Evolutionary conservation across 2,797 vertebrate species (phyloP).

Genomic region (Leptodactylus fallax): DNA sequence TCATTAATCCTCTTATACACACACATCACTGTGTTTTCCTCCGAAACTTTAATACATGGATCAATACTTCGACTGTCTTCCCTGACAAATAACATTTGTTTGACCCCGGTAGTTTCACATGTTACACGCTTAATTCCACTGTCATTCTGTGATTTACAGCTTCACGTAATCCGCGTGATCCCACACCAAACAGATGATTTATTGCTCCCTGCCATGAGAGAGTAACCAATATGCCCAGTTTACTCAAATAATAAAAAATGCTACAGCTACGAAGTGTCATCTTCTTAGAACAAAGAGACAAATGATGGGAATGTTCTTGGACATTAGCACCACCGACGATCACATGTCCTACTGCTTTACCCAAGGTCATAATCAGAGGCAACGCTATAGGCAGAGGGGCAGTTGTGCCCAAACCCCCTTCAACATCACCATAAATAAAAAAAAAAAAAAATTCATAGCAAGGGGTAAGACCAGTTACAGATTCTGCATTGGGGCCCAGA

Average conservation of each 20-base stretch:
- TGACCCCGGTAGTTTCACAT: constrained; percentile 8
- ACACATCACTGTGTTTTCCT: background rate
- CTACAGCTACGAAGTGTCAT: background rate
- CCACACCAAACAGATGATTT: constrained; percentile 22
- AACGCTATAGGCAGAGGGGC: background rate
- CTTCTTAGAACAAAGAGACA: background rate
- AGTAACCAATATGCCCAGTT: background rate
- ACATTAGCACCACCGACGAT: background rate
- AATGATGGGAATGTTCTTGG: too few relatives aligned
- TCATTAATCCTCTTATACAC: constrained; percentile 9
- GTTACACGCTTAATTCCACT: background rate
- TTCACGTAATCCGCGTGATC: constrained; percentile 30
- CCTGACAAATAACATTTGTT: constrained; percentile 14
- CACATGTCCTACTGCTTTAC: too few relatives aligned
- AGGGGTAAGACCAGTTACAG: too few relatives aligned
- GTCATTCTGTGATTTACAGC: constrained; percentile 17
- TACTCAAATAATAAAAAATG: background rate
- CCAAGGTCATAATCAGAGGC: background rate
- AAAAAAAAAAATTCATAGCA: background rate
- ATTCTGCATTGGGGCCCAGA: background rate
- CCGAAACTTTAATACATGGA: constrained; percentile 14
- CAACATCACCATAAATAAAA: too few relatives aligned
- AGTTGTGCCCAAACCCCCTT: background rate
- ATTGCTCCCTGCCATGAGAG: constrained; percentile 1
- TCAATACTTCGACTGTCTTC: background rate